A percentile compares a stretch with the other conserved stretches of the same genome.
phyloP scores from a whole-genome alignment of 53 echinoderm and acorn worm genomes.

The Echinometra lucunter region DNA sequence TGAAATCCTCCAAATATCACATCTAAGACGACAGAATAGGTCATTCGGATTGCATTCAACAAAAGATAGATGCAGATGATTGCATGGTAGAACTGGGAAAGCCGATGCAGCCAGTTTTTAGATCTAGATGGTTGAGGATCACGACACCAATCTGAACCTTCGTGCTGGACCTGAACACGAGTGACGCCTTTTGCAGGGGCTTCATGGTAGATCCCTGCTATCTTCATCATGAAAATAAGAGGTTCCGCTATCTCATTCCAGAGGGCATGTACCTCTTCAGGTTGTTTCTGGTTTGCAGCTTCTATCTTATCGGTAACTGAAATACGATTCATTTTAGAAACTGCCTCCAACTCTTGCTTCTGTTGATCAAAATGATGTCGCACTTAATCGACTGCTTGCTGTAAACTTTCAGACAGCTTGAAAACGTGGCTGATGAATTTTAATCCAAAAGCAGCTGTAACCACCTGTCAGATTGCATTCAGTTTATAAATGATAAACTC shows the following conservation, averaged over 20 bases:
- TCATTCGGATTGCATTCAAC: conserved; percentile 2
- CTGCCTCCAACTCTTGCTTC: background rate
- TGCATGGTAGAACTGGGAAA: conserved; percentile 12
- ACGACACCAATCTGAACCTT: background rate
- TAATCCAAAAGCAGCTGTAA: background rate
- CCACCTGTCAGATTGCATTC: background rate
- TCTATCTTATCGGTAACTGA: background rate
- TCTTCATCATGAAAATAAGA: conserved; percentile 16
- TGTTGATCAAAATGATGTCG: background rate
- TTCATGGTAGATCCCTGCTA: background rate
- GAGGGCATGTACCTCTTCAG: background rate
- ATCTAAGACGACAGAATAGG: background rate
- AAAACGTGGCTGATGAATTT: background rate
- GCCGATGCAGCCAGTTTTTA: background rate
- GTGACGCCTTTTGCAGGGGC: background rate
- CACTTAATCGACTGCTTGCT: background rate
- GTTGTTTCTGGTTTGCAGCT: background rate
- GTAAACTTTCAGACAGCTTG: background rate
- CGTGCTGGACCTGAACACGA: background rate
- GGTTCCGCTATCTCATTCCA: background rate
- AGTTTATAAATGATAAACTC: no score
- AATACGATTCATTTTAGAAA: conserved; percentile 5
- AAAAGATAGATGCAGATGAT: background rate
- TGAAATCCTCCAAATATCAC: background rate
- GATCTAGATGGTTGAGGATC: background rate